Percentiles rank a stretch among this genome's conserved stretches.
These are phyloP conservation scores for Phylloscopus whistleri DNA, from an alignment of 2,113 vertebrate species.

Conservation along the genomic window DNA sequence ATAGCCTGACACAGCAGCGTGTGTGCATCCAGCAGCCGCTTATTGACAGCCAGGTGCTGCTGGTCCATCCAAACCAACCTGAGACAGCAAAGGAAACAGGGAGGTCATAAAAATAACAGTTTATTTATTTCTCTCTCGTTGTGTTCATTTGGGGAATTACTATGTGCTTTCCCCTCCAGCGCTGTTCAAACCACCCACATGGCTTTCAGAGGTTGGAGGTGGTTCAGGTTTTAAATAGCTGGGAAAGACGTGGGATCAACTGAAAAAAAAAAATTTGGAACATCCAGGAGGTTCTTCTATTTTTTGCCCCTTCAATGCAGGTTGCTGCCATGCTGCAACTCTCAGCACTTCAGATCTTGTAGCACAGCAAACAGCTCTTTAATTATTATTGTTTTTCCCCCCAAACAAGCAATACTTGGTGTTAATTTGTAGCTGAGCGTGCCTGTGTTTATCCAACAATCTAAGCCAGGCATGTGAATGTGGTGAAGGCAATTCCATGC, in stretches of 20 bases:
- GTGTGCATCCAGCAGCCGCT: neutral
- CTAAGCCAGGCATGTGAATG: neutral
- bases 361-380: neutral
- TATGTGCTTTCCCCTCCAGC: neutral
- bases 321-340: neutral
- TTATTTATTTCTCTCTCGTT: neutral
- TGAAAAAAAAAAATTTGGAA: neutral
- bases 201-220: neutral
- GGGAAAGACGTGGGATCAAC: neutral
- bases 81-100: neutral
- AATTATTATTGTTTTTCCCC: neutral
- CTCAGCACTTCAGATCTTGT: neutral
- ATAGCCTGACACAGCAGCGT: neutral
- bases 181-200: neutral
- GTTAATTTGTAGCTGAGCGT: neutral
- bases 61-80: neutral
- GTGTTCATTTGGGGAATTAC: neutral
- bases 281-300: neutral
- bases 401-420: neutral
- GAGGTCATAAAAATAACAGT: neutral
- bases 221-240: slow-evolving; percentile 20
- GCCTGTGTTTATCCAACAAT: slow-evolving; percentile 6
- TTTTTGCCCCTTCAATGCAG: neutral
- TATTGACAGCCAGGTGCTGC: neutral
- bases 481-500: slow-evolving; percentile 32